These are phyloP conservation scores for Meloe dianella DNA, from an alignment of 2,888 invertebrate genomes.

Conservation along the genomic window DNA sequence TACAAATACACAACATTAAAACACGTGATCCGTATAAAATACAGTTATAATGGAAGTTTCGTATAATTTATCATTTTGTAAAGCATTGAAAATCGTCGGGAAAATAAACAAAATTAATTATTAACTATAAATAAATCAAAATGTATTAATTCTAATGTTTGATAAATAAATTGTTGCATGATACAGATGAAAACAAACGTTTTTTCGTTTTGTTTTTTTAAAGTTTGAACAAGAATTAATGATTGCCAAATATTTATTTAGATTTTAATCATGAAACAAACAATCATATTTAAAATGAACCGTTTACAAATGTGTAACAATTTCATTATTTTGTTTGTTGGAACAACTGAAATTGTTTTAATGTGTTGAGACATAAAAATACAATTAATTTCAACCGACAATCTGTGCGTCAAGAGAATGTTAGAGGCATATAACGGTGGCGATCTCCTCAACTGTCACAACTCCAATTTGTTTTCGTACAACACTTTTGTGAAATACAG, in stretches of 20 bases:
- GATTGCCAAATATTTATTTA: constrained; percentile 1
- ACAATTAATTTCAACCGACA: not conserved
- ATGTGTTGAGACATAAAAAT: not conserved
- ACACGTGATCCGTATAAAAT: too few relatives aligned
- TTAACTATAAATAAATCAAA: not conserved
- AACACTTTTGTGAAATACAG: not conserved
- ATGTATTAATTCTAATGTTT: not conserved
- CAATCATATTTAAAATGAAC: not conserved
- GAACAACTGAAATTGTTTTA: not conserved
- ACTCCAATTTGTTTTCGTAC: constrained; percentile 6
- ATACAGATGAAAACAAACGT: not conserved
- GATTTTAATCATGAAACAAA: constrained; percentile 8
- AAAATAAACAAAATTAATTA: not conserved
- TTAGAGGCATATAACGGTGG: not conserved
- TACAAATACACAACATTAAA: too few relatives aligned
- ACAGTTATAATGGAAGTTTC: not conserved
- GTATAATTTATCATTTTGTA: not conserved
- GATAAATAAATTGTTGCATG: constrained; percentile 1
- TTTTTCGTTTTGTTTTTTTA: not conserved
- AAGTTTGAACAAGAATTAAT: not conserved
- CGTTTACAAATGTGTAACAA: not conserved
- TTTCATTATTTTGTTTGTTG: not conserved
- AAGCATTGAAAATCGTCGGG: not conserved
- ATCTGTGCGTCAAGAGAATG: not conserved
- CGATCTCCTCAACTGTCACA: constrained; percentile 3